These are phyloP conservation scores for Agrochola lota DNA, from an alignment of 2,888 invertebrate genomes.

Conservation along the genomic window DNA sequence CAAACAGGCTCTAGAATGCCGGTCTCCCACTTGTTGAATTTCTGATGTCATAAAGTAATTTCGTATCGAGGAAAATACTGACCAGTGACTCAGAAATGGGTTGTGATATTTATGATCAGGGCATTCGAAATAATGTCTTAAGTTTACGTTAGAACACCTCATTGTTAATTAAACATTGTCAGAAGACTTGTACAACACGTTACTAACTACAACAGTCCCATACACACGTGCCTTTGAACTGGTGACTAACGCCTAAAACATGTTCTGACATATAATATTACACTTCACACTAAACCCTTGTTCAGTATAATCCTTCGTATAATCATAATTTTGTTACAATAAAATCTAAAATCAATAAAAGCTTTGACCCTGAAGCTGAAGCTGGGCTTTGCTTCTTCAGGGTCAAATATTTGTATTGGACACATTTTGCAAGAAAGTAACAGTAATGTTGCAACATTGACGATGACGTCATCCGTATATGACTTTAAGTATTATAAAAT, in stretches of 20 bases:
- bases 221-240: not conserved
- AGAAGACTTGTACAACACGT: not conserved
- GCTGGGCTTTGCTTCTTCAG: too few species aligned
- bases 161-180: not conserved
- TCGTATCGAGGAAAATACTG: not conserved
- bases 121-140: not conserved
- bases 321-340: slow-evolving; percentile 27
- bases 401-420: slow-evolving; percentile 28
- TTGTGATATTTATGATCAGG: not conserved
- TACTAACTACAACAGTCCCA: not conserved
- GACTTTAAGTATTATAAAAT: not conserved
- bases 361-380: slow-evolving; percentile 57
- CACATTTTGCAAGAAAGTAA: slow-evolving; percentile 54
- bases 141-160: not conserved
- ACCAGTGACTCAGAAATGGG: not conserved
- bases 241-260: slow-evolving; percentile 41
- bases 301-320: not conserved
- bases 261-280: slow-evolving; percentile 9
- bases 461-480: slow-evolving; percentile 41
- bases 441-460: slow-evolving; percentile 55
- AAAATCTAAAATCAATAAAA: too few species aligned
- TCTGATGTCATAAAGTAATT: not conserved
- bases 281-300: slow-evolving; percentile 12
- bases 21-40: slow-evolving; percentile 13
- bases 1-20: slow-evolving; percentile 13